phyloP scores from a whole-genome alignment of 2,113 vertebrate species.

The Mustela nigripes region DNA sequence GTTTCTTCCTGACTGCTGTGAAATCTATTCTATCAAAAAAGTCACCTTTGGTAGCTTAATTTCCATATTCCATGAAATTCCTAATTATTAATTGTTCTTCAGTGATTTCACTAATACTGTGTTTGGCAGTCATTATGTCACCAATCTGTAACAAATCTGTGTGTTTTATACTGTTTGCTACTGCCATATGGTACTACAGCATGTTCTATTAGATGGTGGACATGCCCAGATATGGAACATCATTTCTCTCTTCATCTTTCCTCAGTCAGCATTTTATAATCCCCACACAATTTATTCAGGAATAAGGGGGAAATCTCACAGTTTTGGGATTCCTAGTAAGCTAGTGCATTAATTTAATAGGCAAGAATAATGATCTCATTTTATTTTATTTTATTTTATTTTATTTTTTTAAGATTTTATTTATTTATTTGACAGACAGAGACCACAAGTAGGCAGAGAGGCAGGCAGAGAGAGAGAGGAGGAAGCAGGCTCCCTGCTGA shows the following conservation, averaged over 20 bases:
- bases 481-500: too few relatives aligned
- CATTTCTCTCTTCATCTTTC: neutral
- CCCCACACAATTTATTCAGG: neutral
- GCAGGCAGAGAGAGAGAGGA: too few relatives aligned
- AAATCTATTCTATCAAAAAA: neutral
- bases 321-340: neutral
- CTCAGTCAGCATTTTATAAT: neutral
- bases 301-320: neutral
- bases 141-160: neutral
- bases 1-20: neutral
- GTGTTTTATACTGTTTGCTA: neutral
- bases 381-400: neutral
- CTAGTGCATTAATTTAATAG: neutral
- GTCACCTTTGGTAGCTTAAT: neutral
- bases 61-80: neutral
- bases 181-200: neutral
- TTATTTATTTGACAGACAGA: too few relatives aligned
- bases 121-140: neutral
- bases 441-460: too few relatives aligned
- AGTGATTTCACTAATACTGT: neutral
- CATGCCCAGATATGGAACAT: neutral
- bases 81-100: constrained; percentile 12
- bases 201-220: neutral
- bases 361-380: neutral
- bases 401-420: too few relatives aligned